Conservation (phyloP, 1,140 invertebrate species). For the Anastrepha obliqua region DNA sequence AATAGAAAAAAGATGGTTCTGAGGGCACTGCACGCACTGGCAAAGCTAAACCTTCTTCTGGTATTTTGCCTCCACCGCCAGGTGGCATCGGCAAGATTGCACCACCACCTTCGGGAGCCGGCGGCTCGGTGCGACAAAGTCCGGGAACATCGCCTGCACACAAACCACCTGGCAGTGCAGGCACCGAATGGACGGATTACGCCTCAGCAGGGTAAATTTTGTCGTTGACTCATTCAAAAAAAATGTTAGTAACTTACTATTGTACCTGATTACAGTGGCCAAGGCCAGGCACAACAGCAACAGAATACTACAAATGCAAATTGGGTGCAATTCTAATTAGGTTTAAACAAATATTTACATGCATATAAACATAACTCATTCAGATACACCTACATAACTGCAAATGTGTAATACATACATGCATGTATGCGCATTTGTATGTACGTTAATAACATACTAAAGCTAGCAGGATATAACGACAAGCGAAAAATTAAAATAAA, state of each 20-base stretch:
- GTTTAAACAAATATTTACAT: slow-evolving; percentile 41
- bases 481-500: neutral
- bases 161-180: slow-evolving; percentile 76
- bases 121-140: slow-evolving; percentile 75
- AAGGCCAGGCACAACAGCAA: slow-evolving; percentile 73
- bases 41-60: slow-evolving; percentile 75
- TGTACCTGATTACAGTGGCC: slow-evolving; percentile 59
- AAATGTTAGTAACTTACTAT: neutral
- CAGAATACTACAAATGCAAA: slow-evolving; percentile 78
- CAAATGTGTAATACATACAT: neutral
- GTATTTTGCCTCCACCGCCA: slow-evolving; percentile 70
- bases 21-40: slow-evolving; percentile 80
- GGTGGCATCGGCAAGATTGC: slow-evolving; percentile 80
- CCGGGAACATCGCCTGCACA: slow-evolving; percentile 84
- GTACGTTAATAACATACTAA: slow-evolving; percentile 27
- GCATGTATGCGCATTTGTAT: neutral
- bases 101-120: slow-evolving; percentile 88
- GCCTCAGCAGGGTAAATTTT: slow-evolving; percentile 79
- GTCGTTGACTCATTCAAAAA: neutral
- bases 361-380: slow-evolving; percentile 55
- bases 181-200: slow-evolving; percentile 87
- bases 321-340: slow-evolving; percentile 84
- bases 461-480: neutral
- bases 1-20: slow-evolving; percentile 89
- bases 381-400: neutral